A percentile compares a stretch with the other conserved stretches of the same genome.
phyloP scores from a whole-genome alignment of 92 coral and sea anemone genomes.

The Galaxea fascicularis region DNA sequence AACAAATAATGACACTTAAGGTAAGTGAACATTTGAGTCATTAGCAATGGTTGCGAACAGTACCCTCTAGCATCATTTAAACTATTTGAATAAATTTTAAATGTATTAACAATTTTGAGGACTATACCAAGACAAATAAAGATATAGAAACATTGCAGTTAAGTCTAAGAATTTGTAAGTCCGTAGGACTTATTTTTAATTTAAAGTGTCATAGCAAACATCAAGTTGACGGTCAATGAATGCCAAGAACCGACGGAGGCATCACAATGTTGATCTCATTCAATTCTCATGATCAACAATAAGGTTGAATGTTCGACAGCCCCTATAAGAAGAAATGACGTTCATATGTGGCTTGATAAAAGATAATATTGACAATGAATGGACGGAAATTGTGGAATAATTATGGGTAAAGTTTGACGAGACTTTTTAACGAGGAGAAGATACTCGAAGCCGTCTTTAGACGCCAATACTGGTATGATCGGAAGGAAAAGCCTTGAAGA shows the following conservation, averaged over 20 bases:
- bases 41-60: neutral
- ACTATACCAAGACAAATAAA: neutral
- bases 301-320: neutral
- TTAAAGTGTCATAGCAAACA: no score
- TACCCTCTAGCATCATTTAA: neutral
- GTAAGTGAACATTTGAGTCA: neutral
- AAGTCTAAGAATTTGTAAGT: neutral
- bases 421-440: neutral
- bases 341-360: neutral
- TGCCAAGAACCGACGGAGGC: neutral
- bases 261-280: neutral
- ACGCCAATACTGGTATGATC: neutral
- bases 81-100: neutral
- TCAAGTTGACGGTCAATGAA: no score
- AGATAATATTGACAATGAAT: neutral
- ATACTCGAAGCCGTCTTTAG: neutral
- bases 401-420: neutral
- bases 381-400: slow-evolving; percentile 6
- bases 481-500: neutral
- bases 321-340: neutral
- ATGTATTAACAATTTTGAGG: neutral
- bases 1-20: neutral
- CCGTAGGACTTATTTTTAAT: no score
- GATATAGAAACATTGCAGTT: neutral
- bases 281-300: neutral